These are phyloP conservation scores for Noctilio leporinus DNA, from an alignment of 2,113 vertebrate genomes.

Conservation along the genomic window DNA sequence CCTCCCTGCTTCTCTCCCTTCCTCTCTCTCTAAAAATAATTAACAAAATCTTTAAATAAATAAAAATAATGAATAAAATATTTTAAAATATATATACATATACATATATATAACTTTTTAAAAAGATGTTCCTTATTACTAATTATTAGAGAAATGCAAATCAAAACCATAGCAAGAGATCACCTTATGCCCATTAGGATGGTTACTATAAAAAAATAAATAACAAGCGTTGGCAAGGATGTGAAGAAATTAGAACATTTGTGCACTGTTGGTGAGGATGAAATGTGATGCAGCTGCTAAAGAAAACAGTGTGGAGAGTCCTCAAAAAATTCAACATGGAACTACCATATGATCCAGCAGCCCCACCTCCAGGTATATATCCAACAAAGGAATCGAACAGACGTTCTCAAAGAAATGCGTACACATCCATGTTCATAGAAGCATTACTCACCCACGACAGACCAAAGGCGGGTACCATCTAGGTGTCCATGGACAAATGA, in stretches of 20 bases:
- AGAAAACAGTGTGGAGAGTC: neutral
- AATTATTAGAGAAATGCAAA: neutral
- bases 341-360: neutral
- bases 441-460: neutral
- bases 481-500: neutral
- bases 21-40: too few species aligned
- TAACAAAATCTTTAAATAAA: too few species aligned
- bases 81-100: too few species aligned
- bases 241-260: neutral
- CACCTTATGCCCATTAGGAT: neutral
- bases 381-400: neutral
- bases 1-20: too few species aligned
- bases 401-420: neutral
- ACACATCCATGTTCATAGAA: neutral
- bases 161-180: neutral
- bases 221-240: neutral
- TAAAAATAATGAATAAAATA: too few species aligned
- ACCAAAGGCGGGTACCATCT: neutral
- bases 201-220: neutral
- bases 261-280: neutral
- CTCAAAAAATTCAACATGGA: neutral
- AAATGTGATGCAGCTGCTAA: neutral
- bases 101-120: too few species aligned
- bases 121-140: neutral
- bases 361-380: neutral